These are phyloP conservation scores for Drosophila teissieri DNA, from an alignment of 1,140 invertebrate species.

Conservation along the genomic window DNA sequence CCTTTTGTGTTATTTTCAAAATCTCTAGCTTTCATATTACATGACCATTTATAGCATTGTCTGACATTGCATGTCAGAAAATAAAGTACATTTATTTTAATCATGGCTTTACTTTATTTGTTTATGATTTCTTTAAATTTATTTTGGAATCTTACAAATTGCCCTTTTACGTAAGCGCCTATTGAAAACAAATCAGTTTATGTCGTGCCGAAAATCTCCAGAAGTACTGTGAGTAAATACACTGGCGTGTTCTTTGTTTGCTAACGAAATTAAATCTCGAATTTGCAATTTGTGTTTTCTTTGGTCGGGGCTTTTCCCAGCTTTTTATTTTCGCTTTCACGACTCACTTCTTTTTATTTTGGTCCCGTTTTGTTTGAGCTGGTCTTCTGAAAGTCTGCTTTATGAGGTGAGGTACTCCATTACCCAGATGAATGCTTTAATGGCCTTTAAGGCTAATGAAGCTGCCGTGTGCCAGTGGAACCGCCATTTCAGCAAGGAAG, in stretches of 20 bases:
- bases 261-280: constrained; percentile 39
- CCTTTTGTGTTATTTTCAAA: neutral
- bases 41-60: neutral
- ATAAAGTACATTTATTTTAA: neutral
- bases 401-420: constrained; percentile 35
- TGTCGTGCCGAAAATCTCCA: neutral
- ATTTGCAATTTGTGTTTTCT: constrained; percentile 24
- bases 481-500: constrained; percentile 12
- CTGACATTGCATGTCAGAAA: neutral
- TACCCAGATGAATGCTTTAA: constrained; percentile 57
- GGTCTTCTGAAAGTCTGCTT: constrained; percentile 37
- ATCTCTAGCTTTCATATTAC: neutral
- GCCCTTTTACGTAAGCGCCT: too few species aligned
- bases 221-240: constrained; percentile 23
- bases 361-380: constrained; percentile 30
- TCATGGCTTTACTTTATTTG: neutral
- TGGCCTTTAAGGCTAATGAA: constrained; percentile 39
- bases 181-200: constrained; percentile 13
- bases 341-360: constrained; percentile 29
- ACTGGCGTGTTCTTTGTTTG: constrained; percentile 24
- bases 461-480: constrained; percentile 5
- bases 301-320: neutral
- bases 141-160: too few species aligned
- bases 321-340: constrained; percentile 37
- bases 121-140: too few species aligned